Conservation (phyloP, 2,888 invertebrate genomes). For the Heliothis peltigera region DNA sequence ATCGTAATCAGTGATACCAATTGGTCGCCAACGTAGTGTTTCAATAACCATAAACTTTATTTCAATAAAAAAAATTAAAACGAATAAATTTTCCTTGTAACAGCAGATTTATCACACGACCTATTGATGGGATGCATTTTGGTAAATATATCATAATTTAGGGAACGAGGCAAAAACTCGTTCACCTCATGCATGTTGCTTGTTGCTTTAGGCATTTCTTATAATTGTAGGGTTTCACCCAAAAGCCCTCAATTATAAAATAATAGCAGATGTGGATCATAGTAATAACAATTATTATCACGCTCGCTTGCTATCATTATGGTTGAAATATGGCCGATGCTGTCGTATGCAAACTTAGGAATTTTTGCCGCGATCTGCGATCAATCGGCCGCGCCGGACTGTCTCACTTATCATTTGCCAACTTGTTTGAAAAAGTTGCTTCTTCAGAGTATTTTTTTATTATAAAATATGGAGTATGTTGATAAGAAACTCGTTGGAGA, state of each 20-base stretch:
- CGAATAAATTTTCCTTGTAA: slow-evolving; percentile 54
- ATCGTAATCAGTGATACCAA: slow-evolving; percentile 1
- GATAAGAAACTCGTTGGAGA: slow-evolving; percentile 13
- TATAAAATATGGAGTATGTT: slow-evolving; percentile 14
- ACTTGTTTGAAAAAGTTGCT: slow-evolving; percentile 48
- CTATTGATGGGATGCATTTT: slow-evolving; percentile 72
- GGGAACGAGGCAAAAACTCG: slow-evolving; percentile 83
- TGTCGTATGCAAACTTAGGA: slow-evolving; percentile 84
- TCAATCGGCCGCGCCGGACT: slow-evolving; percentile 54
- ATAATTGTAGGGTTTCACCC: slow-evolving; percentile 90
- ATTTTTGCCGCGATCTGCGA: slow-evolving; percentile 69
- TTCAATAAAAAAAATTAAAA: slow-evolving; percentile 51
- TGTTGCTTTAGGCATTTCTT: slow-evolving; percentile 87
- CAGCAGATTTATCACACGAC: slow-evolving; percentile 66
- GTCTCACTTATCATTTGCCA: slow-evolving; percentile 58
- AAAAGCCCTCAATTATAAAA: slow-evolving; percentile 90
- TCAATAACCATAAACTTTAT: slow-evolving; percentile 36
- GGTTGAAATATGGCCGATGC: slow-evolving; percentile 86
- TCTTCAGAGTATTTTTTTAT: slow-evolving; percentile 9
- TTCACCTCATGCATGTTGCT: slow-evolving; percentile 84
- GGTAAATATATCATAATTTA: slow-evolving; percentile 84
- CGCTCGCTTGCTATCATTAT: slow-evolving; percentile 87
- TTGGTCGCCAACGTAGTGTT: slow-evolving; percentile 25
- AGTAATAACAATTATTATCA: slow-evolving; percentile 90
- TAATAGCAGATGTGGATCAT: slow-evolving; percentile 90